These are phyloP conservation scores for Megatriorchis doriae DNA, from an alignment of 2,113 vertebrate species.

Conservation along the genomic window DNA sequence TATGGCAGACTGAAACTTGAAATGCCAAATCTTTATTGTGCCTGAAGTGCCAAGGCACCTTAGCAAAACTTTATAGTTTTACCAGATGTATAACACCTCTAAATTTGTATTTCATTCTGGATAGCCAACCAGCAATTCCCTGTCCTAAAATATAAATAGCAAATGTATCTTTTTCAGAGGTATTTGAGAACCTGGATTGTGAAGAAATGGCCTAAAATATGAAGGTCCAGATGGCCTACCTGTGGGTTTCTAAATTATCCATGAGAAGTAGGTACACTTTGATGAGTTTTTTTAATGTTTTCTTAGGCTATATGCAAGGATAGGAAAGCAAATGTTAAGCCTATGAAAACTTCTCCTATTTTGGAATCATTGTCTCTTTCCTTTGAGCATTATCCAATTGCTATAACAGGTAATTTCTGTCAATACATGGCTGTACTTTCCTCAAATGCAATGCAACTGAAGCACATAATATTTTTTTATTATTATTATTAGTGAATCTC, in stretches of 20 bases:
- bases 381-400: neutral
- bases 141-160: neutral
- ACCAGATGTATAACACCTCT: neutral
- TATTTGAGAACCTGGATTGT: neutral
- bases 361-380: neutral
- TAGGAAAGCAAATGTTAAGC: neutral
- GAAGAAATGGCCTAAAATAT: neutral
- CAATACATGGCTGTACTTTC: neutral
- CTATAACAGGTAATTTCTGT: neutral
- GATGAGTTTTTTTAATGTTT: neutral
- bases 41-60: neutral
- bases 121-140: neutral
- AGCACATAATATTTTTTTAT: neutral
- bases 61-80: neutral
- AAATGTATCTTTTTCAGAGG: neutral
- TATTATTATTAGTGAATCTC: neutral
- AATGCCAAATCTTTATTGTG: neutral
- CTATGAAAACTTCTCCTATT: neutral
- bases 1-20: neutral
- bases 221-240: neutral
- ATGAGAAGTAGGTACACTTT: neutral
- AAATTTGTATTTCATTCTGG: neutral
- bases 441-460: neutral
- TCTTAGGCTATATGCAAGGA: neutral
- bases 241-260: neutral